A percentile compares a stretch with the other conserved stretches of the same genome.
These are phyloP conservation scores for Sitophilus oryzae DNA, from an alignment of 1,140 invertebrate genomes.

Conservation along the genomic window DNA sequence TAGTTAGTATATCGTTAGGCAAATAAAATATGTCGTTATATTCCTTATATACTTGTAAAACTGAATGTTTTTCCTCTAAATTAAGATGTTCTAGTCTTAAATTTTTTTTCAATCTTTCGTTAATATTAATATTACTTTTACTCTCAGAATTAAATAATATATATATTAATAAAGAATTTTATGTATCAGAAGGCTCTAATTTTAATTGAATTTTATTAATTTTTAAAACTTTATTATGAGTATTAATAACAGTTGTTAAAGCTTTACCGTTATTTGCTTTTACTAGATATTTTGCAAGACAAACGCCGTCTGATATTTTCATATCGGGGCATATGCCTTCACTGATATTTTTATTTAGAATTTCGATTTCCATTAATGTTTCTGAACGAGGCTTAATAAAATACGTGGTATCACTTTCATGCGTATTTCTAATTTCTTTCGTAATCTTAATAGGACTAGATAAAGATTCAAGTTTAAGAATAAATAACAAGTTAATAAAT, in stretches of 20 bases:
- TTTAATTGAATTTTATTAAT: background rate
- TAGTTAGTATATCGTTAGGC: constrained; percentile 17
- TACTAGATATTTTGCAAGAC: too few relatives aligned
- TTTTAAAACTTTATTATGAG: background rate
- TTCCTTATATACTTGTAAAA: constrained; percentile 12
- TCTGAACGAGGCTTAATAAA: too few relatives aligned
- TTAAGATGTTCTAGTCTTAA: constrained; percentile 22
- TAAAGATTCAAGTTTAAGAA: too few relatives aligned
- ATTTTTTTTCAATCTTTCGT: constrained; percentile 7
- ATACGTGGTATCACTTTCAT: too few relatives aligned
- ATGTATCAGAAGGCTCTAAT: constrained; percentile 10
- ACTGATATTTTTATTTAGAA: constrained; percentile 6
- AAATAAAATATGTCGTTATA: constrained; percentile 30
- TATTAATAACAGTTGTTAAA: constrained; percentile 20
- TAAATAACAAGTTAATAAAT: too few relatives aligned
- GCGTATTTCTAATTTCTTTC: too few relatives aligned
- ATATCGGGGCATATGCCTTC: constrained; percentile 13
- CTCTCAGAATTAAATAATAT: background rate
- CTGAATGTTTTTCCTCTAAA: constrained; percentile 9
- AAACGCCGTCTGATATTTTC: too few relatives aligned
- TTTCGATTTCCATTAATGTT: constrained; percentile 8
- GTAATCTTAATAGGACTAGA: too few relatives aligned
- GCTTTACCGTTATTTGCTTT: constrained; percentile 12
- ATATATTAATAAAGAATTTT: constrained; percentile 4
- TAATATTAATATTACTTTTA: background rate